Conservation (phyloP, 1,140 invertebrate species). For the Bacillus rossius region DNA sequence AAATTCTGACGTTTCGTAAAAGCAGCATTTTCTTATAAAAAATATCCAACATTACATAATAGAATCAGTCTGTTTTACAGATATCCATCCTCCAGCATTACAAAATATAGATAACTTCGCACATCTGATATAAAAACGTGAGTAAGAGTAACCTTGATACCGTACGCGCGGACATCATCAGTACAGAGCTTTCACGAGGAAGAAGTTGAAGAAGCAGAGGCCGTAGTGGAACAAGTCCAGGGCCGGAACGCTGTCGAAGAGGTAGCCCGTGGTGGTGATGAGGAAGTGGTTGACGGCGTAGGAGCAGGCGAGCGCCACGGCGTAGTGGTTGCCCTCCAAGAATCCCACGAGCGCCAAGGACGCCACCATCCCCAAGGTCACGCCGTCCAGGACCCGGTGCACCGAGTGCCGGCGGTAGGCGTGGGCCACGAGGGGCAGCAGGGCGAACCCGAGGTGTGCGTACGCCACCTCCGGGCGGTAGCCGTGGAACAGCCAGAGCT, state of each 20-base stretch:
- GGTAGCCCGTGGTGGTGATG: neutral
- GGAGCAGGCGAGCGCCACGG: neutral
- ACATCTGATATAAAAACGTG: too few species aligned
- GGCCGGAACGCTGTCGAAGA: neutral
- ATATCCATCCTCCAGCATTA: too few species aligned
- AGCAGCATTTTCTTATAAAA: too few species aligned
- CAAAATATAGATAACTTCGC: too few species aligned
- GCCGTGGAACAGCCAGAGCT: neutral
- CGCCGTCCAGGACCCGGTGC: neutral
- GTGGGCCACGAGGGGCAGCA: neutral
- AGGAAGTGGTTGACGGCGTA: slow-evolving; percentile 1
- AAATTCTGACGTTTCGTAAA: too few species aligned
- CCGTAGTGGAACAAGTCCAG: slow-evolving; percentile 4
- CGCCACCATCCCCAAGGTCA: neutral
- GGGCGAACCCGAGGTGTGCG: neutral
- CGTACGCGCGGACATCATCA: too few species aligned
- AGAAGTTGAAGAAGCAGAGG: neutral
- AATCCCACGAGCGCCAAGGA: neutral
- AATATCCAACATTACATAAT: too few species aligned
- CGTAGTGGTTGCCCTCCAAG: neutral
- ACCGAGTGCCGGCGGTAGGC: neutral
- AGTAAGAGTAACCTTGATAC: too few species aligned
- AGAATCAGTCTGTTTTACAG: too few species aligned
- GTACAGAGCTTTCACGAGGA: neutral
- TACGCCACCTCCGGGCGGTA: neutral